A percentile compares a stretch with the other conserved stretches of the same genome.
phyloP scores from a whole-genome alignment of 2,797 vertebrate species.

The Agapornis canus region DNA sequence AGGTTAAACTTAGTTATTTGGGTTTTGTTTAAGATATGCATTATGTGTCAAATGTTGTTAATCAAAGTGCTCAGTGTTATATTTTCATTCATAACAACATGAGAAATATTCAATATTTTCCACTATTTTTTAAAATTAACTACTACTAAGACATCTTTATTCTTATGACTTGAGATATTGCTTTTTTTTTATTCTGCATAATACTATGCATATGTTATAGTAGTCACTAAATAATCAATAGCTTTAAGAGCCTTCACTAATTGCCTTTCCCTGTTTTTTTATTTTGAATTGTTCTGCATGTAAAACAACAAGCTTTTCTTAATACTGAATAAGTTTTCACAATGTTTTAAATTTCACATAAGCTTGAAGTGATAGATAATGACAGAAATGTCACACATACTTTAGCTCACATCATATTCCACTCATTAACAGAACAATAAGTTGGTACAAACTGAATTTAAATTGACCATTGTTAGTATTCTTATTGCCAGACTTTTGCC shows the following conservation, averaged over 20 bases:
- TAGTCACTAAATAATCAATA: neutral
- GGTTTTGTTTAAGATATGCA: neutral
- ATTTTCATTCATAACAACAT: neutral
- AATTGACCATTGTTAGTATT: neutral
- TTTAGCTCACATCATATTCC: neutral
- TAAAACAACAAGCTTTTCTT: neutral
- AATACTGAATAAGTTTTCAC: neutral
- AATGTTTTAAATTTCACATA: neutral
- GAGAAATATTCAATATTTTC: neutral
- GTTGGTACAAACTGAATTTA: neutral
- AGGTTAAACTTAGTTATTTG: neutral
- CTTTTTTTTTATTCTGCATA: neutral
- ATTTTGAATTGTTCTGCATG: slow-evolving; percentile 1
- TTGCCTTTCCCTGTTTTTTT: neutral
- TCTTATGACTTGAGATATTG: neutral
- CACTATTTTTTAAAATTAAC: neutral
- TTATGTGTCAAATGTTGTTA: neutral
- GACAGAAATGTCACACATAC: neutral
- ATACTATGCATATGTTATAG: neutral
- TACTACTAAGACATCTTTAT: neutral
- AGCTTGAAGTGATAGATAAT: neutral
- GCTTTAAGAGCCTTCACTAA: slow-evolving; percentile 19
- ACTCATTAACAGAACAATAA: neutral
- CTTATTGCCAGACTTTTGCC: neutral
- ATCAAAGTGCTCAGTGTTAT: neutral